phyloP scores from a whole-genome alignment of 1,140 invertebrate species.

The Solen grandis region DNA sequence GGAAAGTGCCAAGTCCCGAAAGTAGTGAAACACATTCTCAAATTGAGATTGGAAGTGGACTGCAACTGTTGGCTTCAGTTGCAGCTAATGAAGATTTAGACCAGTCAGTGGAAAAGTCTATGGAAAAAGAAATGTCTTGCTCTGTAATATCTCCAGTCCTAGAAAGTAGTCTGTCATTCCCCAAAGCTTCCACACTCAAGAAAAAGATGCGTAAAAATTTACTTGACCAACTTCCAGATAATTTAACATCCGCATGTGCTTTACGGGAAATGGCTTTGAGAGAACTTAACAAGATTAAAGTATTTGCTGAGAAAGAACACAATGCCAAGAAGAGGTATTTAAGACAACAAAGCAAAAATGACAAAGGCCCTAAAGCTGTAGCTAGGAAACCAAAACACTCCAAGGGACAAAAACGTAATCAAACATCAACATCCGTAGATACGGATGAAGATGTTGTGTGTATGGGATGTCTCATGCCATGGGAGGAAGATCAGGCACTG shows the following conservation, averaged over 20 bases:
- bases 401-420: neutral
- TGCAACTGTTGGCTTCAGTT: neutral
- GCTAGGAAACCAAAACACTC: neutral
- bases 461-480: neutral
- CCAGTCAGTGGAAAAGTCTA: neutral
- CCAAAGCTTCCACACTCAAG: neutral
- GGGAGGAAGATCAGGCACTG: constrained; percentile 14
- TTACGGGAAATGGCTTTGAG: constrained; percentile 4
- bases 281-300: constrained; percentile 4
- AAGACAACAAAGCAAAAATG: neutral
- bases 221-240: neutral
- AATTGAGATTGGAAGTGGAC: neutral
- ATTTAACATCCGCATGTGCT: constrained; percentile 5
- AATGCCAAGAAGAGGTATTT: constrained; percentile 1
- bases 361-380: neutral
- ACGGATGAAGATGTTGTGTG: neutral
- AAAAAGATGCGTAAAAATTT: constrained; percentile 26
- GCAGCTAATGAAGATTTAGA: neutral
- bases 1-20: too few relatives aligned
- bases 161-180: constrained; percentile 3
- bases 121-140: too few relatives aligned
- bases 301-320: neutral
- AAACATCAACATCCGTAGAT: too few relatives aligned
- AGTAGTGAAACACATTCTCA: too few relatives aligned
- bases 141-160: too few relatives aligned